Conservation (phyloP, 2,797 vertebrate species). For the Liasis olivaceus region DNA sequence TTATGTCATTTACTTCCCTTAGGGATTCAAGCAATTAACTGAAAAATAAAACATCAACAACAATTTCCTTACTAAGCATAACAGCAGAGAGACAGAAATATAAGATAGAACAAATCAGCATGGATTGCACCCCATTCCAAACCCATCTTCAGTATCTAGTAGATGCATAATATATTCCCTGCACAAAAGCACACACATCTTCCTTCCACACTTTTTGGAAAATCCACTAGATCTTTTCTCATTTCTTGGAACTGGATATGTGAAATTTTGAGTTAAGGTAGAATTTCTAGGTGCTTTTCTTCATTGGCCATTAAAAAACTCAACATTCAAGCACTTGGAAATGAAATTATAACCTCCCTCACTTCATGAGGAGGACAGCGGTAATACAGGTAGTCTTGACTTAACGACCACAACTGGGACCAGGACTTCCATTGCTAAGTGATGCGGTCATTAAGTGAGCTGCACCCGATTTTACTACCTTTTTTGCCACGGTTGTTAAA, state of each 20-base stretch:
- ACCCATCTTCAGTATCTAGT: background rate
- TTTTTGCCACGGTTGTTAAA: too few relatives aligned
- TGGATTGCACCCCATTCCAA: background rate
- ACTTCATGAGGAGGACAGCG: too few relatives aligned
- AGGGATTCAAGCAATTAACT: constrained; percentile 4
- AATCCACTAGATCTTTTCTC: background rate
- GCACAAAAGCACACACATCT: background rate
- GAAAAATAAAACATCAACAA: constrained; percentile 1
- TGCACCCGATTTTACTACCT: too few relatives aligned
- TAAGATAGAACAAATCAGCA: background rate
- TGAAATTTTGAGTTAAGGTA: too few relatives aligned
- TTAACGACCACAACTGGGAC: too few relatives aligned
- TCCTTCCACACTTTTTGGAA: background rate
- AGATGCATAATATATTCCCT: background rate
- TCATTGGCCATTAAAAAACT: too few relatives aligned
- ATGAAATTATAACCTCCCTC: too few relatives aligned
- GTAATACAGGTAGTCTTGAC: too few relatives aligned
- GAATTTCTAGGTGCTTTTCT: too few relatives aligned
- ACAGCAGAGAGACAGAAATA: background rate
- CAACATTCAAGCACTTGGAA: too few relatives aligned
- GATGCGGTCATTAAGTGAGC: too few relatives aligned
- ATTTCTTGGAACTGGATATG: background rate
- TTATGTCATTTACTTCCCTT: background rate
- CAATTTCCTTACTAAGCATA: constrained; percentile 3
- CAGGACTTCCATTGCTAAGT: too few relatives aligned